Percentiles rank a stretch among this genome's conserved stretches.
phyloP scores from a whole-genome alignment of 1,140 invertebrate genomes.

The Ganaspis sp. region DNA sequence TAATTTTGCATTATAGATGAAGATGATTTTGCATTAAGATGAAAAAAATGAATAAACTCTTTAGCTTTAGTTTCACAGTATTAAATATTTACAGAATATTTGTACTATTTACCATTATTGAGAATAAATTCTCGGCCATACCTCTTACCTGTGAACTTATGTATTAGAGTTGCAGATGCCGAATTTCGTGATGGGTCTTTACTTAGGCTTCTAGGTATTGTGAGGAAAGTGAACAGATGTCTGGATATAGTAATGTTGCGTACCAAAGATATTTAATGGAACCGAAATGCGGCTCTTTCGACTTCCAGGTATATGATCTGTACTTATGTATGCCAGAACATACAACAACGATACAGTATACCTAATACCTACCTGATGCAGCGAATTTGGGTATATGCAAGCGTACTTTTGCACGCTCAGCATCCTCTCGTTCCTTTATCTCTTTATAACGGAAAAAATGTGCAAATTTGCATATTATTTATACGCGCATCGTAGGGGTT shows the following conservation, averaged over 20 bases:
- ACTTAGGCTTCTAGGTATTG: not conserved
- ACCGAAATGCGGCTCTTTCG: not conserved
- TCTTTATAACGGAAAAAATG: constrained; percentile 16
- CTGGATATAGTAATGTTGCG: not conserved
- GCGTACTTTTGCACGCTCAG: not conserved
- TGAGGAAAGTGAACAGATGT: not conserved
- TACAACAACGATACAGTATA: not conserved
- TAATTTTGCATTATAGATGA: no score
- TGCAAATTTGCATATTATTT: constrained; percentile 19
- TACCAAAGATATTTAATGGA: not conserved
- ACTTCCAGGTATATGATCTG: constrained; percentile 1
- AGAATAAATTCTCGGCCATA: not conserved
- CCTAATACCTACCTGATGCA: constrained; percentile 3
- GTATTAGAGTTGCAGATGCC: constrained; percentile 2
- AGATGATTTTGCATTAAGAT: no score
- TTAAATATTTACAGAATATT: not conserved
- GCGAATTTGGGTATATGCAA: constrained; percentile 1
- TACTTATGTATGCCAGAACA: not conserved
- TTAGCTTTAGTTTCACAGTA: not conserved
- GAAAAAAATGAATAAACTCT: no score
- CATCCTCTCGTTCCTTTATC: not conserved
- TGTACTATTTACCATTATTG: not conserved
- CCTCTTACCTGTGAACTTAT: not conserved
- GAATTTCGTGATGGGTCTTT: not conserved
- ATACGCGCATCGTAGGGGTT: not conserved